A percentile compares a stretch with the other conserved stretches of the same genome.
Evolutionary conservation across 1,140 invertebrate genomes (phyloP).

Genomic region (Triops cancriformis): DNA sequence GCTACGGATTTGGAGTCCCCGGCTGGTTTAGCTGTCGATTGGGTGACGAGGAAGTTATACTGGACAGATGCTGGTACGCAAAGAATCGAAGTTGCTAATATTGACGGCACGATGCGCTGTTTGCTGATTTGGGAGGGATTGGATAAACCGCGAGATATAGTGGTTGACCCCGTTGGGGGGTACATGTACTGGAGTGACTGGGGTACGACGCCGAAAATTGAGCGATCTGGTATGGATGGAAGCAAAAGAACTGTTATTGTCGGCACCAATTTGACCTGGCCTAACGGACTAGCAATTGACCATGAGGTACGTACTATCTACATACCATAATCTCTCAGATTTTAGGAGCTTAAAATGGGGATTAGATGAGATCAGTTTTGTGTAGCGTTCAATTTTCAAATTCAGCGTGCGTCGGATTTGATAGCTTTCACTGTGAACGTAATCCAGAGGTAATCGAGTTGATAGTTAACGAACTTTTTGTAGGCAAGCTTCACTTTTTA

Average conservation of each 20-base stretch:
- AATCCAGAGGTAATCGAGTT: no score
- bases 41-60: constrained; percentile 76
- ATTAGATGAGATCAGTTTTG: no score
- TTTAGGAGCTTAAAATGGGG: no score
- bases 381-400: no score
- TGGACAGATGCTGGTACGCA: constrained; percentile 78
- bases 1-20: constrained; percentile 51
- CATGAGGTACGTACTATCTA: constrained; percentile 48
- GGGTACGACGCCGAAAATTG: constrained; percentile 76
- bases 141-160: constrained; percentile 73
- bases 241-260: constrained; percentile 80
- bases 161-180: constrained; percentile 65
- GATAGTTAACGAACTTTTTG: no score
- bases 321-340: no score
- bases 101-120: constrained; percentile 64
- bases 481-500: no score
- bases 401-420: no score
- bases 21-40: constrained; percentile 62
- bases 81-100: constrained; percentile 69
- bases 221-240: constrained; percentile 83
- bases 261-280: constrained; percentile 84
- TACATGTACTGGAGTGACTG: constrained; percentile 84
- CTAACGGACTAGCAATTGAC: constrained; percentile 83
- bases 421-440: no score
- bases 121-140: constrained; percentile 69